Evolutionary conservation across 2,797 vertebrate species (phyloP), one percentile per base, ranked within the genome.

Genomic region (Pseudocheirus occidentalis): DNA sequence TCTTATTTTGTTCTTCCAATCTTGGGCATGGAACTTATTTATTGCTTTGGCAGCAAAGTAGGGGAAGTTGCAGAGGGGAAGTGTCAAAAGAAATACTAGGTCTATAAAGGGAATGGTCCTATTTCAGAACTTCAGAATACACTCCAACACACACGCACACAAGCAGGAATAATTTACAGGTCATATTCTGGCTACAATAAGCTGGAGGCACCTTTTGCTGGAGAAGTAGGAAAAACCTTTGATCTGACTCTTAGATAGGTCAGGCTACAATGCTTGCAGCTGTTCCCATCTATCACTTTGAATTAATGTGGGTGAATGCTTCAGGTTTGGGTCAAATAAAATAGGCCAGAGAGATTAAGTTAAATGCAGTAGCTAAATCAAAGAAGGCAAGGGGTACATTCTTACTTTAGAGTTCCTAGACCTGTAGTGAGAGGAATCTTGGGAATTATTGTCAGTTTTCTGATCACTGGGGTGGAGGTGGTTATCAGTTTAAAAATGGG

Each of bases 251-350:
- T n/a, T 90, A 7, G 21, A 21, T 46, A 90, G 92, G 46, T 97
- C 87, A 95, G 91, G 59, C 16, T 92, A 28, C 31, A 93, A 54
- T 90, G 94, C 90, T 89, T 55, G 24, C 1, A 73, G 93, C 40
- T 73, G 40, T 96, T 92, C 56, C 81, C 92, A 55, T 91, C 40
- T 57, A 57, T 94, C 73, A 95, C 24, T 87, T 93, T 96, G 55
- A 90, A 62, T 97, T 94, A 96, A 40, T 81, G 55, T 57, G 92
- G n/a, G 94, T 56, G 52, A 57, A 62, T 92, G 73, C 53, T 94
- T 81, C 29, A 96, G 54, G 24, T 91, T 94, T 92, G 91, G 40
- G 52, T 91, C 40, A 57, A 81, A 92, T 40, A 91, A 92, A 28
- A 31, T 92, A 24, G 89, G 52, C 21, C 14, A 90, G 92, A 54